A percentile compares a stretch with the other conserved stretches of the same genome.
Evolutionary conservation across 2,888 invertebrate genomes (phyloP).

Genomic region (Polydrusus cervinus): DNA sequence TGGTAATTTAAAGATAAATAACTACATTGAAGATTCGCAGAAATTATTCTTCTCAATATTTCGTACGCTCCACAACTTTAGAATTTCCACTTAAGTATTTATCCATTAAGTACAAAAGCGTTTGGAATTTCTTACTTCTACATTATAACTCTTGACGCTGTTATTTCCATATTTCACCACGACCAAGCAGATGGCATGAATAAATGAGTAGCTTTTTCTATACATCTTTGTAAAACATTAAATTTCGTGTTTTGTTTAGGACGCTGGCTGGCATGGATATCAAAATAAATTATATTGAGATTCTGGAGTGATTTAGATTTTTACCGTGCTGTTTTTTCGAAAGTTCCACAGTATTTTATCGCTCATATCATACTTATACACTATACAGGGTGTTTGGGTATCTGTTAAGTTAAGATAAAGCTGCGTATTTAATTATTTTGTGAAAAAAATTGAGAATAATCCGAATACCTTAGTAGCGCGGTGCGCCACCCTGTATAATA

Average conservation of each 20-base stretch:
- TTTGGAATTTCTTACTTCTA: conserved; percentile 25
- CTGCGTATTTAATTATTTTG: too few species aligned
- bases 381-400: too few species aligned
- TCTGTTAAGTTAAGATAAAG: too few species aligned
- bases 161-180: conserved; percentile 32
- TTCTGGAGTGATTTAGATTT: too few species aligned
- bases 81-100: conserved; percentile 5
- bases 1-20: background rate
- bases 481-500: too few species aligned
- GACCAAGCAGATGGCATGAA: conserved; percentile 9
- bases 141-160: conserved; percentile 19
- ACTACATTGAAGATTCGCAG: background rate
- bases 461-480: too few species aligned
- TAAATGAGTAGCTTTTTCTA: conserved; percentile 10
- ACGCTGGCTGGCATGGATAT: too few species aligned
- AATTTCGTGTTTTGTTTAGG: background rate
- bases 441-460: too few species aligned
- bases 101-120: conserved; percentile 18
- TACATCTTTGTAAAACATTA: conserved; percentile 5
- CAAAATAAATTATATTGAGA: background rate
- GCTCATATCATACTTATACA: too few species aligned
- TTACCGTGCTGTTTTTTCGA: too few species aligned
- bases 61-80: conserved; percentile 4
- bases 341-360: too few species aligned
- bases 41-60: background rate